These are phyloP conservation scores for Mustelus asterias DNA, from an alignment of 2,113 vertebrate genomes.

Conservation along the genomic window DNA sequence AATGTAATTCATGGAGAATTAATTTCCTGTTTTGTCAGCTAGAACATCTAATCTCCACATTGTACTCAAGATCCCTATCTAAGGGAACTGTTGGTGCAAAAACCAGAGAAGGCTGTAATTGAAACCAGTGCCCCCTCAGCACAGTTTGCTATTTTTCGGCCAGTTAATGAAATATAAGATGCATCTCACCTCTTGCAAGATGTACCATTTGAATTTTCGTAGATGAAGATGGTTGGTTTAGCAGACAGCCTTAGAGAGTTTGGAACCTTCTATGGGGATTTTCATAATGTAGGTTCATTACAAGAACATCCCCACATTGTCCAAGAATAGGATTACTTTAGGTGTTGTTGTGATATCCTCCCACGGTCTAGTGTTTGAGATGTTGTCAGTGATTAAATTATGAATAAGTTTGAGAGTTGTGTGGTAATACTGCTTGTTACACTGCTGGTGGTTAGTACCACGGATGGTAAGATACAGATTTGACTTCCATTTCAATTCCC, in stretches of 20 bases:
- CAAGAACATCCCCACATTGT: neutral
- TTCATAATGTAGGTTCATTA: neutral
- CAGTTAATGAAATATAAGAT: constrained; percentile 7
- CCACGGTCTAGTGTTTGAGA: neutral
- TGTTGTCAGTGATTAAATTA: neutral
- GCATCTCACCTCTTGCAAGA: neutral
- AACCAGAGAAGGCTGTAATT: neutral
- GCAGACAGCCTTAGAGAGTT: neutral
- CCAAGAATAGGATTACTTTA: neutral
- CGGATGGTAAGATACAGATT: neutral
- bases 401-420: neutral
- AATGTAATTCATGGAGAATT: neutral
- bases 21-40: neutral
- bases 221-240: neutral
- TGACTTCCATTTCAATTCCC: constrained; percentile 3
- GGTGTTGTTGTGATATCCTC: neutral
- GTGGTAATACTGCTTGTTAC: neutral
- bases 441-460: neutral
- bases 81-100: neutral
- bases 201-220: neutral
- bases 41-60: neutral
- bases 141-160: neutral
- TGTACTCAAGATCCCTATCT: neutral
- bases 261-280: neutral
- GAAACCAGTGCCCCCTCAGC: neutral